A percentile compares a stretch with the other conserved stretches of the same genome.
Evolutionary conservation across 2,113 vertebrate genomes (phyloP).

Genomic region (Beaufortia kweichowensis): DNA sequence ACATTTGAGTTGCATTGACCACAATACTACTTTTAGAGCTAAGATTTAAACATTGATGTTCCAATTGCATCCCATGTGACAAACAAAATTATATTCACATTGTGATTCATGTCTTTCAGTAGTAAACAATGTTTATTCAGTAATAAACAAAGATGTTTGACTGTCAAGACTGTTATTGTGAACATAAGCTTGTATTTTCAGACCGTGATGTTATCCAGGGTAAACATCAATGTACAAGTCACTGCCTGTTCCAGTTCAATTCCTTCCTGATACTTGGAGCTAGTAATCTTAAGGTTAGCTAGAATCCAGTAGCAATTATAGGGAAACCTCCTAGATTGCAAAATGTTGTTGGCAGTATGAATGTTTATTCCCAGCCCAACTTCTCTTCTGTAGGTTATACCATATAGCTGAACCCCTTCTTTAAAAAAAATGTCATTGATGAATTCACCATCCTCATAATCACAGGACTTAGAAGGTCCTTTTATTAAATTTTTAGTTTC

Average conservation of each 20-base stretch:
- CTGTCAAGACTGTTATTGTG: conserved; percentile 11
- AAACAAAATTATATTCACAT: conserved; percentile 61
- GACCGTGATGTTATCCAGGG: conserved; percentile 34
- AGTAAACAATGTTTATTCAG: conserved; percentile 48
- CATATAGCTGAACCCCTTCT: background rate
- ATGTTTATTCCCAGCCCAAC: no score
- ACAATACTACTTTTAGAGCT: conserved; percentile 47
- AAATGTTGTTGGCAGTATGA: no score
- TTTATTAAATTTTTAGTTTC: background rate
- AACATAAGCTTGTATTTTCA: conserved; percentile 28
- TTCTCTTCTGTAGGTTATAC: no score
- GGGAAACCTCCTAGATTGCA: background rate
- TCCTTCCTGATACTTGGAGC: background rate
- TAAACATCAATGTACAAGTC: conserved; percentile 25
- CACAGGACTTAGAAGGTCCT: background rate
- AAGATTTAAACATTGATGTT: conserved; percentile 58
- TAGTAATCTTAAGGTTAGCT: conserved; percentile 34
- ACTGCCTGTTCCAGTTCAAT: conserved; percentile 33
- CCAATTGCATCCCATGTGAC: conserved; percentile 67
- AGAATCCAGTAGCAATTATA: conserved; percentile 35
- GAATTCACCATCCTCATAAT: background rate
- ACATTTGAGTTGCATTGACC: conserved; percentile 51
- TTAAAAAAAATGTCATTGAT: background rate
- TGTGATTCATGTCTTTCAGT: conserved; percentile 44
- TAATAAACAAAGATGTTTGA: conserved; percentile 26